A percentile compares a stretch with the other conserved stretches of the same genome.
Evolutionary conservation across 2,113 vertebrate species (phyloP).

Genomic region (Prochilodus magdalenae): DNA sequence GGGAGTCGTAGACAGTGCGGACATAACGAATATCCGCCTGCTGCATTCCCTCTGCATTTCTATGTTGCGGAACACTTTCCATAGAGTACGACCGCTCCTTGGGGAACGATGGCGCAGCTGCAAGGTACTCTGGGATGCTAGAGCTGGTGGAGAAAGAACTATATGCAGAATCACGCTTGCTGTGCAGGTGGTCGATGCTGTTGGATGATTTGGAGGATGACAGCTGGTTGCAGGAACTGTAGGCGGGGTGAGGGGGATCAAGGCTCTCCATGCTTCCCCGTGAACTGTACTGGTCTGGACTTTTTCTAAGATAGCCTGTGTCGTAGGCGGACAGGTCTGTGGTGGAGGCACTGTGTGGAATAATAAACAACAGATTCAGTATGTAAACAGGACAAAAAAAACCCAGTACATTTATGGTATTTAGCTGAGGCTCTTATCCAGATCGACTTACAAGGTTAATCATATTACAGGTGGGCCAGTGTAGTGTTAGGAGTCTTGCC

Average conservation of each 20-base stretch:
- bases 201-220: constrained; percentile 91
- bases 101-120: constrained; percentile 64
- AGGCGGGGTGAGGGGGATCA: constrained; percentile 82
- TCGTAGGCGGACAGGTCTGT: constrained; percentile 88
- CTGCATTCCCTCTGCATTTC: constrained; percentile 72
- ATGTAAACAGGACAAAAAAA: background rate
- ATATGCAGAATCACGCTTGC: constrained; percentile 95
- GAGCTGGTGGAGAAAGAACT: constrained; percentile 96
- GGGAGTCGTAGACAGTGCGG: constrained; percentile 82
- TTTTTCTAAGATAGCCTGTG: constrained; percentile 87
- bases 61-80: constrained; percentile 74
- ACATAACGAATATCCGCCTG: constrained; percentile 88
- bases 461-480: no score
- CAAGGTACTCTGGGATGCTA: constrained; percentile 88
- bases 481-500: no score
- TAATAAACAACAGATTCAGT: constrained; percentile 1
- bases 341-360: constrained; percentile 83
- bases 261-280: constrained; percentile 96
- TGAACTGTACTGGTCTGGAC: constrained; percentile 94
- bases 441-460: no score
- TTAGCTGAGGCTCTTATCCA: no score
- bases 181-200: constrained; percentile 94
- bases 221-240: constrained; percentile 87
- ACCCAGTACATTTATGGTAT: no score
- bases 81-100: constrained; percentile 84